Evolutionary conservation across 2,113 vertebrate species (phyloP), one percentile per base, ranked within the genome.

Genomic region (Gambusia holbrooki): DNA sequence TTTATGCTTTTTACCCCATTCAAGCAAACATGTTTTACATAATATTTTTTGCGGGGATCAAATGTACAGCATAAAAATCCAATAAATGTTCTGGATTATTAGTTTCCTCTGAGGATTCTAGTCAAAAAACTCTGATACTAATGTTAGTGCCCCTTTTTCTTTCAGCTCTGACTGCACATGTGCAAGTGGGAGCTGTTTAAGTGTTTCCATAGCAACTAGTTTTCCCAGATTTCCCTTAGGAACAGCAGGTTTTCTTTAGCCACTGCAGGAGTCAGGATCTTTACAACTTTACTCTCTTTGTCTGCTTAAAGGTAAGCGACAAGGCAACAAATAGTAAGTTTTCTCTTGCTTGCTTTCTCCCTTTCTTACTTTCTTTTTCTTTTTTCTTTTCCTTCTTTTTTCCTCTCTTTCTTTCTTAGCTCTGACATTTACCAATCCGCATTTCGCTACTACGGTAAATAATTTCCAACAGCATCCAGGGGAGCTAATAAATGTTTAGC

Each of bases 201-300:
- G 62, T 1, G 76, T 84, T 79, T 76, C 86, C 76, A 79, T 0
- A 81, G 37, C 66, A 79, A 85, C 81, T 76, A 82, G 7, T 61
- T 4, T 6, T 42, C 29, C 22, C 28, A 11, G 65, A 25, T 58
- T 27, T 5, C 54, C 64, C 25, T 76, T 64, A 71, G 69, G 11
- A 2, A 22, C 66, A 13, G 29, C 40, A 22, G 76, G 32, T 10
- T 58, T 25, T 30, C 3, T 28, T 28, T 71, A 51, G 60, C 68
- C 0, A 61, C 0, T 64, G n/a, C 30, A 61, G 4, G 27, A 74
- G 15, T 58, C 48, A 42, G 54, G 29, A 13, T 45, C 45, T 42
- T 28, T 45, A 62, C 60, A 58, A 69, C 28, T 28, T 30, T 32
- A 48, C 48, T 51, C 62, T 69, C 30, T 82, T 45, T 33, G 2